Evolutionary conservation across 1,140 invertebrate genomes (phyloP).

Genomic region (Sipha flava): DNA sequence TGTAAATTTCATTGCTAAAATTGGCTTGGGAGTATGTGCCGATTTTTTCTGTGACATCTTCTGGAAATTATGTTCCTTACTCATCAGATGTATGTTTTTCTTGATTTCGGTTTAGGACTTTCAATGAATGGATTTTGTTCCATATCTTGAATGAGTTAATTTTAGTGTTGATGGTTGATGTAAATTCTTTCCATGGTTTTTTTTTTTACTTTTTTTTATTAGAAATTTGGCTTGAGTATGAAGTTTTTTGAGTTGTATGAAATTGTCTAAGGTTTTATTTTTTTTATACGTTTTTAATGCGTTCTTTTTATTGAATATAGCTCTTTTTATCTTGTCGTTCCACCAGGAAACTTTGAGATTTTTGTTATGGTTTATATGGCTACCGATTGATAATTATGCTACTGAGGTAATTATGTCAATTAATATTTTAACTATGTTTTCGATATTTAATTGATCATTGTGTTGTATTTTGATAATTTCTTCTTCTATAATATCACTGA

Average conservation of each 20-base stretch:
- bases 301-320: not conserved
- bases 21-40: not conserved
- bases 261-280: not conserved
- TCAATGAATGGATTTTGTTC: not conserved
- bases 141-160: not conserved
- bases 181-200: not conserved
- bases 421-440: not conserved
- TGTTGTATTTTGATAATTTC: not conserved
- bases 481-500: not conserved
- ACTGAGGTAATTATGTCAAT: not conserved
- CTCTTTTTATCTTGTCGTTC: not conserved
- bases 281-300: not conserved
- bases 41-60: not conserved
- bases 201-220: not conserved
- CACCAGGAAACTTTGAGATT: not conserved
- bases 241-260: not conserved
- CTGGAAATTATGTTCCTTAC: not conserved
- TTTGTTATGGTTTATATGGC: not conserved
- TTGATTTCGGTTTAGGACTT: not conserved
- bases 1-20: not conserved
- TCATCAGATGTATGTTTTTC: not conserved
- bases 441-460: not conserved
- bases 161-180: not conserved
- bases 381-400: not conserved
- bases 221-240: not conserved